A percentile compares a stretch with the other conserved stretches of the same genome.
Evolutionary conservation across 2,113 vertebrate species (phyloP).

Genomic region (Syngnathus typhle): DNA sequence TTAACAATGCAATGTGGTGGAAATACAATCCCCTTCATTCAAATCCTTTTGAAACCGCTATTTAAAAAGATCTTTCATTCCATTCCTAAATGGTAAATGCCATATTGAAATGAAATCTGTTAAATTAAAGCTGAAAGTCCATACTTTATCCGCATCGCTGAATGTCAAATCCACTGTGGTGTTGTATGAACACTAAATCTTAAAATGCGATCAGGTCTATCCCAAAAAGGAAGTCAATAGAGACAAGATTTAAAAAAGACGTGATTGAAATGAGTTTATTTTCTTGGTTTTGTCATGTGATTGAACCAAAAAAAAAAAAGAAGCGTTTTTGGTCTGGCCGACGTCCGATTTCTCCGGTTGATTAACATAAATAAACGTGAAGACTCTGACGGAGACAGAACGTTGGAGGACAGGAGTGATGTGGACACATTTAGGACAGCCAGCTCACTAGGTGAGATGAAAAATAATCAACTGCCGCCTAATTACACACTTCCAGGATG

Average conservation of each 20-base stretch:
- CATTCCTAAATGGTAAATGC: no score
- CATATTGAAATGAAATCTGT: no score
- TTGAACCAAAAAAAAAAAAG: constrained; percentile 12
- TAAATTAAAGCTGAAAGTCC: neutral
- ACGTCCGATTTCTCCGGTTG: constrained; percentile 35
- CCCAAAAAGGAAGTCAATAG: neutral
- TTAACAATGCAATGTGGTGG: no score
- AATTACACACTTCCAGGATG: constrained; percentile 34
- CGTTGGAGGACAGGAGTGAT: constrained; percentile 10
- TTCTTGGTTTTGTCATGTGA: constrained; percentile 43
- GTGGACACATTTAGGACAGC: constrained; percentile 16
- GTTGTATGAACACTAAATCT: neutral
- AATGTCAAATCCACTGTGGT: neutral
- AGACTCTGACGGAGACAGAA: neutral
- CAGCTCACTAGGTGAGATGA: constrained; percentile 28
- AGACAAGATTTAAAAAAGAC: constrained; percentile 14
- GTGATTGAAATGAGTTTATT: constrained; percentile 45
- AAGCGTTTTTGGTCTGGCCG: constrained; percentile 29
- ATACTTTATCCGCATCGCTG: neutral
- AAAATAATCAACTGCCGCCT: constrained; percentile 40
- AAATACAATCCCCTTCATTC: no score
- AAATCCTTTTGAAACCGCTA: no score
- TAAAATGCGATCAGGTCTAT: neutral
- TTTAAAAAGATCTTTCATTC: no score
- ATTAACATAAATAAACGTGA: constrained; percentile 55